phyloP scores from a whole-genome alignment of 2,888 invertebrate genomes.

The Thera obeliscata region DNA sequence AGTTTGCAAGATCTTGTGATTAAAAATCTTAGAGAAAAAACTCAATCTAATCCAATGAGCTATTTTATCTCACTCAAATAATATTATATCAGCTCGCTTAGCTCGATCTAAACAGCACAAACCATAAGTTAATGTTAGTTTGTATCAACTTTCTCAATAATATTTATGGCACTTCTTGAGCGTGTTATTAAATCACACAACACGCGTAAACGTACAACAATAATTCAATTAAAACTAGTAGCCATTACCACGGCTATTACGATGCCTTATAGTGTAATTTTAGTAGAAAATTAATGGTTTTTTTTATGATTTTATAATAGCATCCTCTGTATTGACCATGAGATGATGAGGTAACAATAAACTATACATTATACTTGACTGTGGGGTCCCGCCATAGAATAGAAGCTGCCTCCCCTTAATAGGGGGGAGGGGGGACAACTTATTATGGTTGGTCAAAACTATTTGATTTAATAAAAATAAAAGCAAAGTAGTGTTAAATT shows the following conservation, averaged over 20 bases:
- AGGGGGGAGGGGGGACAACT: too few relatives aligned
- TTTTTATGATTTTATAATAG: conserved; percentile 20
- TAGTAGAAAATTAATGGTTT: conserved; percentile 36
- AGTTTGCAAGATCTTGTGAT: too few relatives aligned
- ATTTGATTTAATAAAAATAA: too few relatives aligned
- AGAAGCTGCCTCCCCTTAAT: too few relatives aligned
- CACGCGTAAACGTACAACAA: conserved; percentile 46
- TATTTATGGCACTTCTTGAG: conserved; percentile 45
- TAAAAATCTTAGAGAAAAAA: too few relatives aligned
- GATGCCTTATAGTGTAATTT: conserved; percentile 50
- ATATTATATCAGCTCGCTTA: neutral
- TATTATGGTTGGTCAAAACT: too few relatives aligned
- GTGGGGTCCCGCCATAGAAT: too few relatives aligned
- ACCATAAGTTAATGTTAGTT: conserved; percentile 16
- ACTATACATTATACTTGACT: too few relatives aligned
- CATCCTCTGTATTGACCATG: neutral
- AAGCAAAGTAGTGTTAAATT: too few relatives aligned
- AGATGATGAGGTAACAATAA: too few relatives aligned
- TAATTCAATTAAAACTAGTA: conserved; percentile 62
- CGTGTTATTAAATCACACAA: conserved; percentile 57
- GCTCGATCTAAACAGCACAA: neutral
- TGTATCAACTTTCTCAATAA: conserved; percentile 48
- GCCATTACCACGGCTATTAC: conserved; percentile 59
- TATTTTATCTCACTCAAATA: neutral
- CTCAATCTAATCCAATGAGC: neutral